Evolutionary conservation across 2,113 vertebrate genomes (phyloP).

Genomic region (Erythrocercus mccallii): DNA sequence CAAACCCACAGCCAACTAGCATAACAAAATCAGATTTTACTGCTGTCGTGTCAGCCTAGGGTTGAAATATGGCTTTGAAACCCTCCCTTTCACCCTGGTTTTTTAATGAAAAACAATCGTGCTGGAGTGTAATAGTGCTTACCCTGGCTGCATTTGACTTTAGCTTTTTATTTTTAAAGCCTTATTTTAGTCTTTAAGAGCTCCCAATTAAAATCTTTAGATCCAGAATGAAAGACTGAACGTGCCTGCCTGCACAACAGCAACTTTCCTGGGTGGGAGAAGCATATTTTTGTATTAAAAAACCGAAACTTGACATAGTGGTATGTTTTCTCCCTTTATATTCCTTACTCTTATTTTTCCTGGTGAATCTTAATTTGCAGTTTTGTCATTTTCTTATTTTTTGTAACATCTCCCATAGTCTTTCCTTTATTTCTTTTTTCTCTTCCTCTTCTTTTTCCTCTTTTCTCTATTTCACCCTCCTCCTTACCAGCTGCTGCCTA

Average conservation of each 20-base stretch:
- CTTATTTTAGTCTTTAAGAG: constrained; percentile 54
- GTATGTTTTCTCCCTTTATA: neutral
- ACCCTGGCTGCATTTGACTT: constrained; percentile 52
- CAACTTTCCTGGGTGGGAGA: constrained; percentile 2
- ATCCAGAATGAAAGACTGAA: constrained; percentile 30
- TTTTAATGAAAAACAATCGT: constrained; percentile 56
- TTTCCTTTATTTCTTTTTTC: neutral
- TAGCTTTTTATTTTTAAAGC: constrained; percentile 51
- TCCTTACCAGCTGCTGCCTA: neutral
- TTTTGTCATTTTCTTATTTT: neutral
- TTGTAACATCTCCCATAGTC: neutral
- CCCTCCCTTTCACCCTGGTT: constrained; percentile 30
- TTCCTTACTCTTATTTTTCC: neutral
- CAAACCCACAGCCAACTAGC: constrained; percentile 58
- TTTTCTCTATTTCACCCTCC: neutral
- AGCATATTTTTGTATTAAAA: neutral
- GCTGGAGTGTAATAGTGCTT: constrained; percentile 46
- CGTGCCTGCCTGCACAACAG: constrained; percentile 33
- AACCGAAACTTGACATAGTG: neutral
- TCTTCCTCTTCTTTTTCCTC: neutral
- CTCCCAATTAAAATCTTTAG: constrained; percentile 36
- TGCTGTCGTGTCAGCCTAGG: constrained; percentile 50
- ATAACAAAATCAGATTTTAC: constrained; percentile 62
- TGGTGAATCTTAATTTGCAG: neutral
- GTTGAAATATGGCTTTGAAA: constrained; percentile 66